These are phyloP conservation scores for Micronycteris hirsuta DNA, from an alignment of 2,113 vertebrate genomes.

Conservation along the genomic window DNA sequence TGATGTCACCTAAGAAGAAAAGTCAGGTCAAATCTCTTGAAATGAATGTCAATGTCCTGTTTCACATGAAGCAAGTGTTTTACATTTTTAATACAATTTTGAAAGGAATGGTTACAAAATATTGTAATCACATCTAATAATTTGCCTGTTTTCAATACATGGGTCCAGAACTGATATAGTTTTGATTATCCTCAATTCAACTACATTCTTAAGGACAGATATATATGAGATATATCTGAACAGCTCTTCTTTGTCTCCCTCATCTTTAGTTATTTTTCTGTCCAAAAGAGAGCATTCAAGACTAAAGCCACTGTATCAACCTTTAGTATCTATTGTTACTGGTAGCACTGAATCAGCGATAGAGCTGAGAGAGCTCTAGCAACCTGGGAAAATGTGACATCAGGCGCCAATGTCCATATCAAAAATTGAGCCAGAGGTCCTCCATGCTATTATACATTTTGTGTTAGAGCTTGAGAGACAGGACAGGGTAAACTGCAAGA, in stretches of 20 bases:
- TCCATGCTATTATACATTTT: background rate
- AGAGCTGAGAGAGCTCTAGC: background rate
- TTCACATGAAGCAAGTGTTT: conserved; percentile 1
- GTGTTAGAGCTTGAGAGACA: background rate
- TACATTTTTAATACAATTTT: background rate
- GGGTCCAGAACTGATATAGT: background rate
- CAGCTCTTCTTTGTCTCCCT: background rate
- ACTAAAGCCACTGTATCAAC: background rate
- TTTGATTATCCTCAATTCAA: conserved; percentile 34
- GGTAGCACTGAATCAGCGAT: background rate
- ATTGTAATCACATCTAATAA: background rate
- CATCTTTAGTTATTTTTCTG: conserved; percentile 40
- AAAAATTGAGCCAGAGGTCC: background rate
- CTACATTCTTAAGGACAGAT: background rate
- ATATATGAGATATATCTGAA: background rate
- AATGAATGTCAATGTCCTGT: background rate
- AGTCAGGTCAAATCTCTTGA: background rate
- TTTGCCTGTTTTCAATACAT: background rate
- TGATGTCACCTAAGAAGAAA: background rate
- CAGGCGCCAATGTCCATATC: background rate
- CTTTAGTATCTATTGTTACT: background rate
- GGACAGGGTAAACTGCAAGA: background rate
- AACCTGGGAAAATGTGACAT: background rate
- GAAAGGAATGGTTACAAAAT: background rate
- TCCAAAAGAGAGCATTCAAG: background rate